Conservation (phyloP, 2,888 invertebrate species). For the Sphinx pinastri region DNA sequence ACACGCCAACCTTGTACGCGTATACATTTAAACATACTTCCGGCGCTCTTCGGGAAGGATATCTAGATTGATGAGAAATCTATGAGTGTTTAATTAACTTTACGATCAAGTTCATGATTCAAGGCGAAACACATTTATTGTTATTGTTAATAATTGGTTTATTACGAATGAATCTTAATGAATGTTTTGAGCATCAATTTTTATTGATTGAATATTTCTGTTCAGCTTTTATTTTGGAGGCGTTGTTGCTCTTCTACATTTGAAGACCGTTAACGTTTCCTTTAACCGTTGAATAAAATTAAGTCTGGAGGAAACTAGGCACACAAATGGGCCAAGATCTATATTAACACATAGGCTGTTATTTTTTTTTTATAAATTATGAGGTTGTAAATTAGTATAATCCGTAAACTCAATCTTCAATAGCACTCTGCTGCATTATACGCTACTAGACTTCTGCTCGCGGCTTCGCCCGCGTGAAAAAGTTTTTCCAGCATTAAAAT, state of each 20-base stretch:
- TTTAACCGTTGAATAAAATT: no score
- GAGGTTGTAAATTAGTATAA: no score
- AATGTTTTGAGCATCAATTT: background rate
- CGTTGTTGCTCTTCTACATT: background rate
- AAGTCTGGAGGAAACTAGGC: no score
- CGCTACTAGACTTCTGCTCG: no score
- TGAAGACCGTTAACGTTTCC: no score
- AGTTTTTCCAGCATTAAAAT: no score
- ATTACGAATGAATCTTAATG: background rate
- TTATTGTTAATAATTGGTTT: background rate
- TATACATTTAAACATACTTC: slow-evolving; percentile 10
- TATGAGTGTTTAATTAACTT: slow-evolving; percentile 19
- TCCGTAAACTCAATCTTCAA: no score
- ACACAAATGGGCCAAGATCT: no score
- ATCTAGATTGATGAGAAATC: slow-evolving; percentile 16
- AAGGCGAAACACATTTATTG: slow-evolving; percentile 11
- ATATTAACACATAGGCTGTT: no score
- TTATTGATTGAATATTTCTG: background rate
- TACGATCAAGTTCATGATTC: slow-evolving; percentile 2
- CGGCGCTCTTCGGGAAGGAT: slow-evolving; percentile 20
- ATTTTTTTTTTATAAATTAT: no score
- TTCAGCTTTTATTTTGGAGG: background rate
- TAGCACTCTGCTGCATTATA: no score
- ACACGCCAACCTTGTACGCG: slow-evolving; percentile 18
- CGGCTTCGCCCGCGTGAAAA: no score